Percentiles rank a stretch among this genome's conserved stretches.
Evolutionary conservation across 2,113 vertebrate genomes (phyloP).

Genomic region (Ophthalmotilapia sp.): DNA sequence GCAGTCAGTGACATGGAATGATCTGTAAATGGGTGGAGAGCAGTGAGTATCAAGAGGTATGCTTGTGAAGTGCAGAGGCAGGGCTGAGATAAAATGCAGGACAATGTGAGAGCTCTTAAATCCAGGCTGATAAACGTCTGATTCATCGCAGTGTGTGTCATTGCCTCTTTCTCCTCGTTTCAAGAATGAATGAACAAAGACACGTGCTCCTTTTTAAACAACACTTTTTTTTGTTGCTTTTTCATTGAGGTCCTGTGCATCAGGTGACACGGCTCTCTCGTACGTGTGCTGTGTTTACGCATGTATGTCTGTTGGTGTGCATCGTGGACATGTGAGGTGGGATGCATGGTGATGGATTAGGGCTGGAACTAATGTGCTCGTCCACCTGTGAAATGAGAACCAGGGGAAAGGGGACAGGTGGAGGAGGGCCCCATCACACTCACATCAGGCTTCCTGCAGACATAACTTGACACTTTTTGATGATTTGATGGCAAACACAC

Average conservation of each 20-base stretch:
- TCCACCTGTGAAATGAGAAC: conserved; percentile 74
- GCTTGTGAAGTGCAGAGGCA: neutral
- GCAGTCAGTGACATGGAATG: conserved; percentile 4
- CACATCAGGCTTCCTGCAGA: conserved; percentile 31
- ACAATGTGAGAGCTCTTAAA: neutral
- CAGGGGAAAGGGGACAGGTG: conserved; percentile 20
- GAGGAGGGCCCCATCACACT: conserved; percentile 13
- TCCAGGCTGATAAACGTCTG: neutral
- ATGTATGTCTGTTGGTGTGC: neutral
- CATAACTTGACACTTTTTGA: conserved; percentile 28
- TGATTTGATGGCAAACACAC: neutral
- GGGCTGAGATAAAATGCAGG: neutral
- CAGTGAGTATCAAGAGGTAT: neutral
- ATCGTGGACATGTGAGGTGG: neutral
- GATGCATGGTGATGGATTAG: conserved; percentile 59
- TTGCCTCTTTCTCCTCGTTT: neutral
- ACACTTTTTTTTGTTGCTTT: neutral
- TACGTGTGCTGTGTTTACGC: neutral
- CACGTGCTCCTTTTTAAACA: neutral
- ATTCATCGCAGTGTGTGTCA: neutral
- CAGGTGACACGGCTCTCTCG: neutral
- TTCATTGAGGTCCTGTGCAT: neutral
- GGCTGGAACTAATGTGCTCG: conserved; percentile 62
- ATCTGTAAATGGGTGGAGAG: neutral
- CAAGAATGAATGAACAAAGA: neutral